Evolutionary conservation across 2,113 vertebrate genomes (phyloP), one percentile per base, ranked within the genome.

Genomic region (Beaufortia kweichowensis): DNA sequence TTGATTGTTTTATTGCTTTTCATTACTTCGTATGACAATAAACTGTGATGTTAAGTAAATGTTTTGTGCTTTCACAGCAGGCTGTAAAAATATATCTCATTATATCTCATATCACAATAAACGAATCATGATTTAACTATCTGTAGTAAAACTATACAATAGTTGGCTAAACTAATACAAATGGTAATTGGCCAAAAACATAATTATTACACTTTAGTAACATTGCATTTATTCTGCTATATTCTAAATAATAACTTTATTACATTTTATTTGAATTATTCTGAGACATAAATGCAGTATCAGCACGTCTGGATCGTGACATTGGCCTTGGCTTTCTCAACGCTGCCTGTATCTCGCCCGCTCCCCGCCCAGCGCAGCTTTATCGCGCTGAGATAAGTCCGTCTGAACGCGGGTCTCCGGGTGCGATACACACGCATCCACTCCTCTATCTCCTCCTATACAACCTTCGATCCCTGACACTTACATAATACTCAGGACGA

Each of bases 401-500:
- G 57, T 72, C 3, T 29, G 43, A 29, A 60, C 35, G 24, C 14
- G 56, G 57, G 15, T 61, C 57, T 61, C 19, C 57, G 39, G 19
- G 33, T 21, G 35, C 17, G 23, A 26, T 71, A 26, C 33, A 39
- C 71, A 7, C 35, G 19, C 43, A 31, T 31, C 17, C 19, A 61
- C 26, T 21, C 17, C 39, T 29, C 26, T 43, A 12, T 74, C 71
- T 61, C 19, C 19, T 61, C 70, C 39, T 74, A 24, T 74, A 21
- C 39, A 31, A 74, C 71, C 71, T 74, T 74, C 71, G 57, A 74
- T 74, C 71, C 39, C 56, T 61, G 56, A 17, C 14, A 74, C 3
- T 48, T 74, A 26, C 53, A 43, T 71, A 23, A 35, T 61, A 29
- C 33, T 4, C 23, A 46, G 57, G 39, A 61, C 26, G 56, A 59